These are phyloP conservation scores for Drosophila anomelani DNA, from an alignment of 2,888 invertebrate genomes.

Conservation along the genomic window DNA sequence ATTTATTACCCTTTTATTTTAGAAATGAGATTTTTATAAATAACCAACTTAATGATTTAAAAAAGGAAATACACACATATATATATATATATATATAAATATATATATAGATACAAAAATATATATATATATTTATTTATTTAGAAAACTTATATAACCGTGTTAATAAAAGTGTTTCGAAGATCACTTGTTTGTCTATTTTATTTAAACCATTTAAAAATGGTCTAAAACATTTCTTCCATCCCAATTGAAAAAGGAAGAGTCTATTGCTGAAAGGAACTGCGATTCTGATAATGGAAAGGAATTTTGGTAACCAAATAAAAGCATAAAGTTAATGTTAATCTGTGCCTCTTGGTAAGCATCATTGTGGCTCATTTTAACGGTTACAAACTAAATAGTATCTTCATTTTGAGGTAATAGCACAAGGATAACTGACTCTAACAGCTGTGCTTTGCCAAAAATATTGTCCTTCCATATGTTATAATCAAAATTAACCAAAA, in stretches of 20 bases:
- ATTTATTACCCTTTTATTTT: constrained; percentile 2
- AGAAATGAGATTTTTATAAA: constrained; percentile 10
- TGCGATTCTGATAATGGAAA: background rate
- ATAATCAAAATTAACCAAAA: background rate
- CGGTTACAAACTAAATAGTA: too few species aligned
- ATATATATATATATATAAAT: constrained; percentile 1
- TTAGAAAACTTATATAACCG: constrained; percentile 19
- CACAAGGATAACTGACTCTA: too few species aligned
- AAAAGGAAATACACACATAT: background rate
- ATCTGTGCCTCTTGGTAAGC: background rate
- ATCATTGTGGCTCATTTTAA: background rate
- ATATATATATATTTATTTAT: constrained; percentile 9
- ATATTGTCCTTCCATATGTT: background rate
- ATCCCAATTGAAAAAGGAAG: background rate
- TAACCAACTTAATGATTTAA: constrained; percentile 5
- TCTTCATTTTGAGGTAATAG: too few species aligned
- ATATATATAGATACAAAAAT: background rate
- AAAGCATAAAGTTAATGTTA: background rate
- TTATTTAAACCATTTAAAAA: background rate
- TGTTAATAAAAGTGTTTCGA: constrained; percentile 19
- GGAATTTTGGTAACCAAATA: background rate
- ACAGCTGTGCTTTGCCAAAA: background rate
- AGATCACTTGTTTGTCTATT: constrained; percentile 1
- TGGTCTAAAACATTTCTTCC: background rate
- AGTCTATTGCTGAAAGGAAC: background rate